Percentiles rank a stretch among this genome's conserved stretches.
phyloP scores from a whole-genome alignment of 2,113 vertebrate genomes.

The Rhizomys pruinosus region DNA sequence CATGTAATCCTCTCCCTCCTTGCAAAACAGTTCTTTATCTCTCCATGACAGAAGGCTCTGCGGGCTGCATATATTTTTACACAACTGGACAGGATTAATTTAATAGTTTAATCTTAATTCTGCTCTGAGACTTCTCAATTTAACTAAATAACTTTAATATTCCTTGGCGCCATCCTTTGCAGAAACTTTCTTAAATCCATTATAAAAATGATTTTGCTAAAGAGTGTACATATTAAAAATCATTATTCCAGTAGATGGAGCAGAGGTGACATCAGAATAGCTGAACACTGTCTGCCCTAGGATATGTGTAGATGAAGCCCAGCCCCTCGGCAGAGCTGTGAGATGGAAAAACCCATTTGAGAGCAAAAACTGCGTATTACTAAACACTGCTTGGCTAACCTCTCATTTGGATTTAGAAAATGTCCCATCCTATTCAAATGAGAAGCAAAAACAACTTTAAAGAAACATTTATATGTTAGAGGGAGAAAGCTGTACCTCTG shows the following conservation, averaged over 20 bases:
- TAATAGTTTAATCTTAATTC: conserved; percentile 58
- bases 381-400: conserved; percentile 38
- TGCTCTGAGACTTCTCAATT: conserved; percentile 34
- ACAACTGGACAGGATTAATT: neutral
- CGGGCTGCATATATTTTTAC: neutral
- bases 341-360: conserved; percentile 36
- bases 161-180: conserved; percentile 42
- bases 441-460: conserved; percentile 62
- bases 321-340: neutral
- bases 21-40: conserved; percentile 10
- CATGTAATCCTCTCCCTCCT: neutral
- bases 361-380: conserved; percentile 46
- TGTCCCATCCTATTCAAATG: neutral
- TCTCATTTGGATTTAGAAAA: conserved; percentile 55
- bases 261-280: conserved; percentile 69
- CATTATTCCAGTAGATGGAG: conserved; percentile 73
- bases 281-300: neutral
- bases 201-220: conserved; percentile 67
- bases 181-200: conserved; percentile 59
- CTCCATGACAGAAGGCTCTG: neutral
- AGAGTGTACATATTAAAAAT: conserved; percentile 54
- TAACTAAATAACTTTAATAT: conserved; percentile 59
- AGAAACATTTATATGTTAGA: conserved; percentile 65
- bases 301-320: conserved; percentile 53
- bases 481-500: conserved; percentile 42